Conservation (phyloP, 2,888 invertebrate genomes). For the Bhutanitis thaidina region DNA sequence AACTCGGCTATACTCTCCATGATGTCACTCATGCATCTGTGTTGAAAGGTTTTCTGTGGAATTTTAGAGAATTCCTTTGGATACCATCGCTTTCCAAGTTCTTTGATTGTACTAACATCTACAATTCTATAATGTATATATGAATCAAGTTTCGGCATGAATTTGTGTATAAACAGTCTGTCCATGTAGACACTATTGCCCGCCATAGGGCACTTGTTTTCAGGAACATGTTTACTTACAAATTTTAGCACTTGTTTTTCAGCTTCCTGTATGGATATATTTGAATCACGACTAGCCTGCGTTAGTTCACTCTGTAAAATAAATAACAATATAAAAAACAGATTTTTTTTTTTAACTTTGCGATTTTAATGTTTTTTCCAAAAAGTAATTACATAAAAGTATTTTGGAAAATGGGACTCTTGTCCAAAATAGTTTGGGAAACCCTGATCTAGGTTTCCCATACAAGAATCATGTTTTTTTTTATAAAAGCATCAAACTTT, state of each 20-base stretch:
- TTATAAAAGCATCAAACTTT: no score
- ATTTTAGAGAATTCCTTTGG: constrained; percentile 74
- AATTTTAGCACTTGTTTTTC: constrained; percentile 87
- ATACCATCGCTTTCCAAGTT: constrained; percentile 90
- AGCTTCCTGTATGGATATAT: constrained; percentile 82
- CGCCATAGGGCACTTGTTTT: constrained; percentile 86
- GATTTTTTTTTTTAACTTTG: no score
- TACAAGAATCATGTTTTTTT: no score
- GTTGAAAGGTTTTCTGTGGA: constrained; percentile 83
- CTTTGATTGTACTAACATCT: constrained; percentile 95
- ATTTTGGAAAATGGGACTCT: no score
- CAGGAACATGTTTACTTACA: constrained; percentile 78
- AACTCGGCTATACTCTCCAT: constrained; percentile 91
- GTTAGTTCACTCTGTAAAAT: constrained; percentile 88
- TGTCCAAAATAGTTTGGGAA: no score
- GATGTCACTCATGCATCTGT: constrained; percentile 91
- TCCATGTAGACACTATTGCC: constrained; percentile 95
- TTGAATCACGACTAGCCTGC: constrained; percentile 85
- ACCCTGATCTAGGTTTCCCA: no score
- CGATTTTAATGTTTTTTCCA: no score
- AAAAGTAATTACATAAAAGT: no score
- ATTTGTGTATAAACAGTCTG: constrained; percentile 87
- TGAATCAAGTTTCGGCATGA: constrained; percentile 88
- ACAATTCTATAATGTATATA: constrained; percentile 95
- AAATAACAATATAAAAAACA: no score